Evolutionary conservation across 2,113 vertebrate species (phyloP), one percentile per base, ranked within the genome.

Genomic region (Blennius ocellaris): DNA sequence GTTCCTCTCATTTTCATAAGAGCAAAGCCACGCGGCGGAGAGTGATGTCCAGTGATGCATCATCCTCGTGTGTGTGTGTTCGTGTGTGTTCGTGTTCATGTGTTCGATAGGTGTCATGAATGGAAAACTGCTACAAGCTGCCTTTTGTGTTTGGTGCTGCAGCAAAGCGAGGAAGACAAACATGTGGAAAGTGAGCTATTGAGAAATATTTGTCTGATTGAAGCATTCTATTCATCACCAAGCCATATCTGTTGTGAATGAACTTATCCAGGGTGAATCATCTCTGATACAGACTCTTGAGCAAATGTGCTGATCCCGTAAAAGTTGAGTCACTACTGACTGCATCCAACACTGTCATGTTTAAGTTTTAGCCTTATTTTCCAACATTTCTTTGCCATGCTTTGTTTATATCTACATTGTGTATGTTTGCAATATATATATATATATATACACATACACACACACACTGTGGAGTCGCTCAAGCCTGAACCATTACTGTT

Each of bases 211-310:
- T 54, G 12, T 65, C 74, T 59, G 12, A 68, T 48, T 59, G 55
- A 64, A 15, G 8, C 30, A 14, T 73, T 72, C 83, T 66, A 73
- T 86, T 84, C 40, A 55, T 52, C 44, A 52, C n/a, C 1, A 38
- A 39, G 14, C 40, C 50, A 30, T 12, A 5, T 57, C 47, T 77
- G 49, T 56, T 61, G 38, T 67, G 50, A 83, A 69, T 84, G 45
- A 62, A 80, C 64, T 72, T 54, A 37, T 53, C 47, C 36, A 51
- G 21, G 14, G 55, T 79, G 74, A 86, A 40, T 87, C 69, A 59
- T 52, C 16, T 53, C 51, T 54, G 60, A 86, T 70, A 69, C 71
- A 72, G 8, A 16, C 56, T 14, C 41, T 48, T 51, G 10, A 77
- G 8, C 16, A 53, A 56, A 69, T 80, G 47, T 12, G 1, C 55